These are phyloP conservation scores for Caretta caretta DNA, from an alignment of 2,113 vertebrate genomes.

Conservation along the genomic window DNA sequence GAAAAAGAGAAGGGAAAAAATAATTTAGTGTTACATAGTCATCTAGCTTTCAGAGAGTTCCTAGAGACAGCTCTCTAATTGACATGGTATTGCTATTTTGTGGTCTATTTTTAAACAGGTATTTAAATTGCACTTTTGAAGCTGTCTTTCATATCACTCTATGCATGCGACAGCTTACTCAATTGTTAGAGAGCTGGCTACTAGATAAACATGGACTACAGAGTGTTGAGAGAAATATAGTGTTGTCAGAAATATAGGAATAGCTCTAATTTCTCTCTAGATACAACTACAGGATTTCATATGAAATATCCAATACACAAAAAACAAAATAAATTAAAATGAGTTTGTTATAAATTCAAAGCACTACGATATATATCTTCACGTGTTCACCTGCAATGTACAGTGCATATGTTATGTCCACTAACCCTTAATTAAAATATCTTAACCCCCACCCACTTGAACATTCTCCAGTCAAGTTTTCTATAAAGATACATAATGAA, in stretches of 20 bases:
- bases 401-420: not conserved
- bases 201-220: not conserved
- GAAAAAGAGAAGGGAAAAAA: not conserved
- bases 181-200: not conserved
- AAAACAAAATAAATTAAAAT: not conserved
- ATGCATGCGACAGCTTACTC: not conserved
- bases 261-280: not conserved
- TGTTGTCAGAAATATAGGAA: not conserved
- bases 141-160: not conserved
- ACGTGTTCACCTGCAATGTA: not conserved
- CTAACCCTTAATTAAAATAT: not conserved
- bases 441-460: not conserved
- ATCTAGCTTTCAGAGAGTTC: not conserved
- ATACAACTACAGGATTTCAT: not conserved
- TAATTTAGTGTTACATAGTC: not conserved
- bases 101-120: fast-evolving
- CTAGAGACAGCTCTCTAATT: not conserved
- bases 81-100: not conserved
- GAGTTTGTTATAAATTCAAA: not conserved
- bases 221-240: not conserved
- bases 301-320: not conserved
- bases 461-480: not conserved
- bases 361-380: not conserved
- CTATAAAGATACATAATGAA: not conserved
- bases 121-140: not conserved